Base-by-base conservation (phyloP, 2,888 invertebrate species). In the Drosophila maculinotata region DNA sequence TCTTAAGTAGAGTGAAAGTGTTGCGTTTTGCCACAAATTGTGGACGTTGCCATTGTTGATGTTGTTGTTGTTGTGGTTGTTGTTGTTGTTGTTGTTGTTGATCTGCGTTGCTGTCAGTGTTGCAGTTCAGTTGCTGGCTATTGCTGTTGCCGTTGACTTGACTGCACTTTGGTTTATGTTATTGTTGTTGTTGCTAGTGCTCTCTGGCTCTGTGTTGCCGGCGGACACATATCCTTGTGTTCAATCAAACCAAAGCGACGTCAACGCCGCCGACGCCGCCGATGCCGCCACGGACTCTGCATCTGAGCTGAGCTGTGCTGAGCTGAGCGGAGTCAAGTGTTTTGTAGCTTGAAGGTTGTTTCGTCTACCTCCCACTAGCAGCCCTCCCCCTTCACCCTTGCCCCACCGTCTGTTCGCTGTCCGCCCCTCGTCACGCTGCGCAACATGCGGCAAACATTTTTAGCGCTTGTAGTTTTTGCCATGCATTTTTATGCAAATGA, bases 401-500 rank as follows among this genome's bases (percentile, higher is more conserved):
- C 1, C 0, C 8, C 17, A 14, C 25, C 20, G 12, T 6, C 15
- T 6, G 6, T 38, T 5, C 33, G 15, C 23, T 17, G 48, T 53
- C 52, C 44, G 38, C 47, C 51, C 49, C 48, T 52, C 47, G 49
- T 59, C 63, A 76, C 35, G 73, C 70, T 66, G 78, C 30, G 66
- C 62, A 81, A 85, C 79, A 86, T 80, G 81, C 84, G 66, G 78
- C 81, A 84, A 83, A 84, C 87, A 87, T 86, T 82, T 82, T 82
- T 86, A 82, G 81, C 84, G 75, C 81, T 82, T 83, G 87, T 85
- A 79, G 72, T 64, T 73, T 70, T 69, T 85, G 87, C 75, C 69
- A 75, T 82, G 87, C 67, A 83, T 87, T 84, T 84, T 84, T 84
- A 84, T 84, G 83, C 83, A 84, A 84, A 84, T 84, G 83, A 87